Evolutionary conservation across 2,888 invertebrate species (phyloP), one percentile per base, ranked within the genome.

Genomic region (Apocheima hispidaria): DNA sequence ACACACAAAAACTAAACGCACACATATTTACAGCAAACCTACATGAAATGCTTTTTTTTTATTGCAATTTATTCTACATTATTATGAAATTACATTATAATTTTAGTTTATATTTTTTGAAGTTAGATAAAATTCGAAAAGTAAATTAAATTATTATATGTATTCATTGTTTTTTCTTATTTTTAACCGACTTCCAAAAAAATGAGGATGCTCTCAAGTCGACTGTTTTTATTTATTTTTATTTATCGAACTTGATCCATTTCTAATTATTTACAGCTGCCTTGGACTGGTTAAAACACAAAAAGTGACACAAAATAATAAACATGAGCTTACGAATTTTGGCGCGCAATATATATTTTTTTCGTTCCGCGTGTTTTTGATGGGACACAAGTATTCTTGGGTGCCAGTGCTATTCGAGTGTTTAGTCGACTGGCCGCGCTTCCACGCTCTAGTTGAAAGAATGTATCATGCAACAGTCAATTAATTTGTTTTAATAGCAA

Each of bases 391-490:
- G 71, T 83, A 82, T 73, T 83, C 81, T 83, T 84, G 87, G 84
- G 78, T 80, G 90, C 82, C 74, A 78, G 83, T 66, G 63, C 73
- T 44, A 30, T 48, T 21, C 30, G 38, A 58, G 48, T 65, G 79
- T 72, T 14, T n/a, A 28, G 21, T 43, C 4, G 73, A 81, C 77
- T 74, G 75, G 78, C 78, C 77, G 68, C 77, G 75, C 79, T 70
- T 84, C 82, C 78, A 87, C 89, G 90, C 89, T 91, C 91, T 86
- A 88, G 81, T 90, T 88, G 87, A 83, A 84, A 86, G 90, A 87
- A 86, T 87, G 90, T 89, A 87, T 87, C 87, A 88, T 87, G 89
- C 86, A 83, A 82, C 74, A 78, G 73, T 70, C 70, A 76, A 79
- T 82, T 76, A 75, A 75, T 72, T 74, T 77, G 50, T 48, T 59